A percentile compares a stretch with the other conserved stretches of the same genome.
phyloP scores from a whole-genome alignment of 2,113 vertebrate species.

The Acanthochromis polyacanthus region DNA sequence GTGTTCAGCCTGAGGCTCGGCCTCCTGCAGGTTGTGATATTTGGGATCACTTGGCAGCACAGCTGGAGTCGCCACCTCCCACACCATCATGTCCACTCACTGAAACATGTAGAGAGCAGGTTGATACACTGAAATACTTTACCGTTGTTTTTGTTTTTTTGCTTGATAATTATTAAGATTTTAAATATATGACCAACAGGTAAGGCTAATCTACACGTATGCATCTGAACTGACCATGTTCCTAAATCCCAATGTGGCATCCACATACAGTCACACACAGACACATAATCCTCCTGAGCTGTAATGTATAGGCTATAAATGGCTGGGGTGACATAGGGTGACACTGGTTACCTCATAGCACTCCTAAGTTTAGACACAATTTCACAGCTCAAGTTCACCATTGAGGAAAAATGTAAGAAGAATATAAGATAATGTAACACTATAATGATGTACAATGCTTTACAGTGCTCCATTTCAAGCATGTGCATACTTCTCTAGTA shows the following conservation, averaged over 20 bases:
- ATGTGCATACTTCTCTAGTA: neutral
- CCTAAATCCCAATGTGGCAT: neutral
- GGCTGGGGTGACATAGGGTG: slow-evolving; percentile 15
- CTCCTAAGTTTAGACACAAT: neutral
- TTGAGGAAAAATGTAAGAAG: too few species aligned
- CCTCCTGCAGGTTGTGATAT: slow-evolving; percentile 12
- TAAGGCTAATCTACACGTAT: neutral
- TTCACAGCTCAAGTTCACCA: neutral
- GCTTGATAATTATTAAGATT: neutral
- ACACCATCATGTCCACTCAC: slow-evolving; percentile 91
- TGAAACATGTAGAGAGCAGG: slow-evolving; percentile 31
- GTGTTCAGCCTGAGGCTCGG: slow-evolving; percentile 85
- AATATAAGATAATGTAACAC: too few species aligned
- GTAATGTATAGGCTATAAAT: slow-evolving; percentile 46
- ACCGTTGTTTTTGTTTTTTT: too few species aligned
- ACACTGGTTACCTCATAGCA: neutral
- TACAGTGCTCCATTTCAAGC: neutral
- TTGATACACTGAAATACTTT: neutral
- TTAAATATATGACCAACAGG: neutral
- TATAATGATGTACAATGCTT: accelerated
- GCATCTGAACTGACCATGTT: neutral
- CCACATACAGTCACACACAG: neutral
- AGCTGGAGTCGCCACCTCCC: slow-evolving; percentile 92
- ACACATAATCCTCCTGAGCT: slow-evolving; percentile 22
- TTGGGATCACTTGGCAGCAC: slow-evolving; percentile 34